Evolutionary conservation across 64 coral and sea anemone genomes (phyloP), one percentile per base, ranked within the genome.

Genomic region (Catalaphyllia jardinei): DNA sequence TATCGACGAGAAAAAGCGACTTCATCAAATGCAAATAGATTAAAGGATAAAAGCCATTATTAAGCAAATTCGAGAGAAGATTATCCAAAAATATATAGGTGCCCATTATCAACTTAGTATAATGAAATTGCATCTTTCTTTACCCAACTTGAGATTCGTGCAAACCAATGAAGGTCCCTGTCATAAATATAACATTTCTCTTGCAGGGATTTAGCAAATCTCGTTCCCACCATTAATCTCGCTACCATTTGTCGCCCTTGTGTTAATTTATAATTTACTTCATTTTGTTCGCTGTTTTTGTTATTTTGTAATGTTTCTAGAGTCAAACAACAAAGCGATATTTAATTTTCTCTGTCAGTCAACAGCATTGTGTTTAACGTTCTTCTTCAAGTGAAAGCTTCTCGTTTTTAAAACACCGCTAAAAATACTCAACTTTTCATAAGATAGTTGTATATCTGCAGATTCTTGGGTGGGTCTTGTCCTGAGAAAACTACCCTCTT

Each of bases 31-130:
- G 63, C 62, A 85, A 85, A 85, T 85, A 85, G 81, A 85, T 85
- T 85, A 85, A 67, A 71, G 63, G 81, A 85, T 85, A 71, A 85
- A 85, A 71, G 81, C 81, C 52, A 85, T 85, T 85, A 85, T 85
- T 85, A 85, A 28, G 81, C 81, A 85, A 85, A 85, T 85, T 22
- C 63, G 81, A 85, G 61, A 25, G 38, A 85, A 85, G 81, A 85
- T 85, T 85, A 85, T 85, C 81, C 65, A 85, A 67, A 71, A 71
- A 85, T 85, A 71, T 85, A 85, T 85, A 71, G 31, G 39, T 46
- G n/a, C 25, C 62, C 31, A 85, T 85, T 85, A 83, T 67, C 81
- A 71, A 85, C 62, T 50, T 51, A 51, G 62, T 67, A 60, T 71
- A 85, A 85, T 71, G 63, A 51, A 85, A 50, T 85, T 71, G 65